Base-by-base conservation (phyloP, 2,888 invertebrate species). In the Gnatocerus cornutus region DNA sequence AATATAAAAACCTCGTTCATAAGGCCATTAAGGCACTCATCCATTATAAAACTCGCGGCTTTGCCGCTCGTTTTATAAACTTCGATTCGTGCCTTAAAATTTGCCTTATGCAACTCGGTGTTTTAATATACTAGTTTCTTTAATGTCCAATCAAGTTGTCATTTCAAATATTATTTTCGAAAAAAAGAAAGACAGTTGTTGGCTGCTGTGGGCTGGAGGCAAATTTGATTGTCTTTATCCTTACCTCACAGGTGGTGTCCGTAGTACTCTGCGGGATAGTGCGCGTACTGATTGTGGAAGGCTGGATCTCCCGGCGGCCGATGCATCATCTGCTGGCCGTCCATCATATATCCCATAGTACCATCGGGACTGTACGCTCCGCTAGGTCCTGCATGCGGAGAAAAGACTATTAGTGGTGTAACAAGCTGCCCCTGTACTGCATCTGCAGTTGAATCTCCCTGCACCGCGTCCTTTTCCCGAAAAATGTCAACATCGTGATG, bases 281-380 rank as follows among this genome's bases (percentile, higher is more conserved):
- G 95, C 84, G 93, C 92, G 89, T 96, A 95, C 85, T 95, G 95
- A 88, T 95, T 95, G 89, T 95, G 95, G 91, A 95, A 96, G 88
- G 93, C 92, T 70, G 96, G 93, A 89, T 95, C 95, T 80, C 94
- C 93, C 78, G 96, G 95, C 83, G 96, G 94, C 89, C 96, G 93
- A 89, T 96, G 96, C 94, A 96, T 95, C 96, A 96, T 96, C 88
- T 95, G 95, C 88, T 96, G 95, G 81, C 95, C 95, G 88, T 98
- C 97, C 96, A 97, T 97, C 94, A 97, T 97, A 87, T 97, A 96
- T 86, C 97, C 96, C 91, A 96, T 96, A 85, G 94, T 91, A 82
- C 95, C 96, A 86, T 98, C 98, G 79, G 97, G 97, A 87, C 97
- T 97, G 89, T 98, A 98, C 77, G 94, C 94, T 82, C 95, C 96